Evolutionary conservation across 2,113 vertebrate genomes (phyloP), one percentile per base, ranked within the genome.

Genomic region (Peromyscus californicus): DNA sequence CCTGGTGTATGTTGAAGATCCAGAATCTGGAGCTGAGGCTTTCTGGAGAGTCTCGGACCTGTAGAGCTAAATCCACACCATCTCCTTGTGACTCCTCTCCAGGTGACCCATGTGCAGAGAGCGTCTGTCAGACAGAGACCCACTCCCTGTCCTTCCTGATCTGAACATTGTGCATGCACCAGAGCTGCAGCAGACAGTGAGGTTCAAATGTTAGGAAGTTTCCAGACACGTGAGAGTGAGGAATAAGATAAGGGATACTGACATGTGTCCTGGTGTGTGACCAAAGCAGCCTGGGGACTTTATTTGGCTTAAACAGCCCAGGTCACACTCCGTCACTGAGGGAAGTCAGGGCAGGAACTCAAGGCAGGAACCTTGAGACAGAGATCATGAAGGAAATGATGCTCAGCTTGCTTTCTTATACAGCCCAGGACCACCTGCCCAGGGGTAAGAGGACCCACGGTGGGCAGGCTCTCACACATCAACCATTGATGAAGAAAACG

Each of bases 1-100:
- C 98, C 95, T 99, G 99, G 99, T 99, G 99, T 98, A 96, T 99
- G 98, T 98, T 99, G 92, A 99, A 99, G 98, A 99, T 99, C 97
- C 99, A 99, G 97, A 99, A 98, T 98, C 98, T 99, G 98, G 99
- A 99, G 98, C 96, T 99, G 70, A 99, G 98, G 91, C 98, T 99
- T 96, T 98, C 99, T 33, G 99, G 99, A 90, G 99, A 99, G 54
- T 98, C 98, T 78, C 96, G 98, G 69, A 79, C 98, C 96, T 98
- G 97, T 39, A 98, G 98, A 93, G 98, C 98, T 89, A 99, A 98
- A 95, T 98, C 98, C 83, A 98, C 98, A 54, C 98, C 99, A n/a
- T 99, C 99, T 76, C 98, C 98, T 26, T 98, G 98, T 0, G 99
- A 99, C 86, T 99, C 98, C 17, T 98, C 98, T 82, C 95, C 98